These are phyloP conservation scores for Apostichopus leukothele DNA, from an alignment of 53 echinoderm and acorn worm species.

Conservation along the genomic window DNA sequence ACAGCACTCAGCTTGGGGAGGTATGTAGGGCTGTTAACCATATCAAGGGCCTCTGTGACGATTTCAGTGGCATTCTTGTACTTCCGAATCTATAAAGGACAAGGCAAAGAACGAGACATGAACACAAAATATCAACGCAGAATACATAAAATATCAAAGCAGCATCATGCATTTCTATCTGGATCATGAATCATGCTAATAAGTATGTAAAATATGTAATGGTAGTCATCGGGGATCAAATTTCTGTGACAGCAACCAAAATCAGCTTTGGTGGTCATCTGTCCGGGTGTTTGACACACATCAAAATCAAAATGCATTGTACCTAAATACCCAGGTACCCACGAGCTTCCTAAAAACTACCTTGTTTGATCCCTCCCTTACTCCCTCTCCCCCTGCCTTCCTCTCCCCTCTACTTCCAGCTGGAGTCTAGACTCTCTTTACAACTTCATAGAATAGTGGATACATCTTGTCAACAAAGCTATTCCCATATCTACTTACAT, in stretches of 20 bases:
- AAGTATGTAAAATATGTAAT: too few species aligned
- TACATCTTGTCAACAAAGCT: neutral
- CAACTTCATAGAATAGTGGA: too few species aligned
- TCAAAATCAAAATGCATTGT: too few species aligned
- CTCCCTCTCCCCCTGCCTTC: conserved; percentile 42
- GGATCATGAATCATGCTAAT: too few species aligned
- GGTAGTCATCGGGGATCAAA: too few species aligned
- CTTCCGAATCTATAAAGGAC: conserved; percentile 69
- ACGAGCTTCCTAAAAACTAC: neutral
- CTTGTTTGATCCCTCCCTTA: neutral
- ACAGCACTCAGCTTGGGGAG: conserved; percentile 67
- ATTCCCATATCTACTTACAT: conserved; percentile 47
- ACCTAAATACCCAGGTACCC: too few species aligned
- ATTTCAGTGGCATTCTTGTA: conserved; percentile 83
- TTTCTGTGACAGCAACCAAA: too few species aligned
- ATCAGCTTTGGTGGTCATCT: too few species aligned
- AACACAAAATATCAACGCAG: neutral
- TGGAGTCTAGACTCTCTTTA: neutral
- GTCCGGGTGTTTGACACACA: too few species aligned
- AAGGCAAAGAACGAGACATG: neutral
- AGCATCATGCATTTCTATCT: too few species aligned
- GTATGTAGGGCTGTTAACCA: conserved; percentile 62
- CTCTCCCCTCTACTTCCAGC: neutral
- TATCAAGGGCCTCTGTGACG: conserved; percentile 59
- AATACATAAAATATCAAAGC: too few species aligned